Conservation (phyloP, 1,140 invertebrate species). For the Tenebrio molitor region DNA sequence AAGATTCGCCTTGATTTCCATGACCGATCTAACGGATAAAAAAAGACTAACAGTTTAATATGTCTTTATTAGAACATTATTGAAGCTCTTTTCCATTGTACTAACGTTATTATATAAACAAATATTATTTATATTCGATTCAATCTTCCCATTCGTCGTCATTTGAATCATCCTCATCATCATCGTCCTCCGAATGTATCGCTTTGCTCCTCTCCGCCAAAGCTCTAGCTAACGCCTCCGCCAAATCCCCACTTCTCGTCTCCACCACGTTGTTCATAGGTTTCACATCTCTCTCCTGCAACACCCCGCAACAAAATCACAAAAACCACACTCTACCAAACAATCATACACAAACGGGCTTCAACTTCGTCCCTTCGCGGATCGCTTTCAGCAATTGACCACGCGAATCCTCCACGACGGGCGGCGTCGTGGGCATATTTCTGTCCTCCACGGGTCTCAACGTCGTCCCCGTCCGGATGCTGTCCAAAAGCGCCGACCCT, state of each 20-base stretch:
- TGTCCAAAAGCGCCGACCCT: constrained; percentile 82
- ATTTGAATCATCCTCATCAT: constrained; percentile 73
- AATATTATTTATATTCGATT: background rate
- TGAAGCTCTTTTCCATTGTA: background rate
- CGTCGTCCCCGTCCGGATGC: constrained; percentile 78
- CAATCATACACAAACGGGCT: constrained; percentile 67
- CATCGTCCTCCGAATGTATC: constrained; percentile 77
- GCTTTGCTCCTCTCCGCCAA: constrained; percentile 79
- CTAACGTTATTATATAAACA: background rate
- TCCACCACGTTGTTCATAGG: constrained; percentile 49
- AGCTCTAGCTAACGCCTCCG: constrained; percentile 83
- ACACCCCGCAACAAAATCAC: constrained; percentile 8
- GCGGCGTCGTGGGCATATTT: constrained; percentile 62
- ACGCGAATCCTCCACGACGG: constrained; percentile 70
- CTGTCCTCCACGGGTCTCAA: constrained; percentile 75
- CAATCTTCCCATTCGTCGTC: constrained; percentile 77
- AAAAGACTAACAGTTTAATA: too few relatives aligned
- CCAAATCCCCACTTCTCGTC: constrained; percentile 71
- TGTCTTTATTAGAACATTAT: too few relatives aligned
- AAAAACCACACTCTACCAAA: constrained; percentile 20
- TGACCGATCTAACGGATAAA: too few relatives aligned
- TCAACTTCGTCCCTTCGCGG: constrained; percentile 81
- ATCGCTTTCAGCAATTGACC: constrained; percentile 86
- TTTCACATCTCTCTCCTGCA: constrained; percentile 49
- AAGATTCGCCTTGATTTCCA: too few relatives aligned